Conservation (phyloP, 2,888 invertebrate genomes). For the Synanthedon formicaeformis region DNA sequence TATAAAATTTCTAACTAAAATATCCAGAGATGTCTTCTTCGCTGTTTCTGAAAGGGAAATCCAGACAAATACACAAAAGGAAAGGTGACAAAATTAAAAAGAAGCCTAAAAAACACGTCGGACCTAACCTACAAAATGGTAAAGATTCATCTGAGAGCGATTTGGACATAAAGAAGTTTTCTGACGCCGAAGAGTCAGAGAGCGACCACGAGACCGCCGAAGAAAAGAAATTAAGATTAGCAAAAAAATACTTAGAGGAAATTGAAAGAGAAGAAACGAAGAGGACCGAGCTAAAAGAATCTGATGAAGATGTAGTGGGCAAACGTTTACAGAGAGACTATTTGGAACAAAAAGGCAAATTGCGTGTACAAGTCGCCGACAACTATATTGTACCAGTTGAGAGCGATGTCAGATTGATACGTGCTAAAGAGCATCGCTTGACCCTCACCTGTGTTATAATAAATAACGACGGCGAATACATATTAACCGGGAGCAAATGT, state of each 20-base stretch:
- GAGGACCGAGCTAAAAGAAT: conserved; percentile 73
- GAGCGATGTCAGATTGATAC: conserved; percentile 64
- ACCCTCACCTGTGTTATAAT: conserved; percentile 86
- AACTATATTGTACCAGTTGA: conserved; percentile 37
- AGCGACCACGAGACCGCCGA: conserved; percentile 86
- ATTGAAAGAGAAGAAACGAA: conserved; percentile 84
- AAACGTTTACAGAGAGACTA: conserved; percentile 86
- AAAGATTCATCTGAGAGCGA: conserved; percentile 77
- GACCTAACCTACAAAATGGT: conserved; percentile 60
- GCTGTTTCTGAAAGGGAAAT: conserved; percentile 72
- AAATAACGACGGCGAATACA: conserved; percentile 76
- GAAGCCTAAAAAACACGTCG: conserved; percentile 41
- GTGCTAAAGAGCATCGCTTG: conserved; percentile 82
- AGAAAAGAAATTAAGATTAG: conserved; percentile 89
- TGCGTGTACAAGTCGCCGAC: conserved; percentile 81
- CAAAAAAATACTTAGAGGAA: conserved; percentile 90
- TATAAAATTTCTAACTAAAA: conserved; percentile 2
- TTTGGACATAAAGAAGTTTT: conserved; percentile 70
- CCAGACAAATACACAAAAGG: conserved; percentile 65
- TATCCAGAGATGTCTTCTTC: conserved; percentile 60
- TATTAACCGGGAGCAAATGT: conserved; percentile 91
- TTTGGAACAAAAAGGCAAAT: conserved; percentile 85
- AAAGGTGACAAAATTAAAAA: conserved; percentile 59
- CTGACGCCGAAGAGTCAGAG: conserved; percentile 59
- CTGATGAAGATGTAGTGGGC: conserved; percentile 76